Base-by-base conservation (phyloP, 1,140 invertebrate species). In the Eciton burchellii region DNA sequence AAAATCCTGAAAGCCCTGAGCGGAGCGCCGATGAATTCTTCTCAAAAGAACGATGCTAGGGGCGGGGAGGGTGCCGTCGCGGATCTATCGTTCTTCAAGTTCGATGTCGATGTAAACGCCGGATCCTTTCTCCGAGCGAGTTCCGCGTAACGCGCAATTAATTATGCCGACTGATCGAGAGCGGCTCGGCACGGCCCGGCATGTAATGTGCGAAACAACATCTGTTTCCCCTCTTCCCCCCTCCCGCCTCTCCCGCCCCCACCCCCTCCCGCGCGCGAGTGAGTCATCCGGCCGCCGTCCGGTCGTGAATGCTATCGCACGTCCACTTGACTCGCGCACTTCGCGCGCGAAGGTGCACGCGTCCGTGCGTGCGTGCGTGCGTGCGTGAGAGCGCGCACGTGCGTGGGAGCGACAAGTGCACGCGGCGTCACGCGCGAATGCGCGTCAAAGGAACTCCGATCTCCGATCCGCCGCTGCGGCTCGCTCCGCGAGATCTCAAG, bases 111-210 rank as follows among this genome's bases (percentile, higher is more conserved):
- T n/a, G n/a, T n/a, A n/a, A n/a, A n/a, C n/a, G n/a, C n/a, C n/a
- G n/a, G n/a, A n/a, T n/a, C n/a, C n/a, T n/a, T n/a, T n/a, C n/a
- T n/a, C n/a, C n/a, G n/a, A n/a, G n/a, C n/a, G n/a, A n/a, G n/a
- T 76, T 83, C 82, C 70, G 68, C 68, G 76, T 59, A 63, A 81
- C 21, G 54, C 19, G 65, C 84, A 87, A 90, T 90, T 90, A 90
- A 90, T 90, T 90, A 90, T 90, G 86, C 89, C 89, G 89, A 90
- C 88, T 89, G 89, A 90, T 89, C 89, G 89, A 89, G 88, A 81
- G 84, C 85, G 88, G 86, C 59, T 74, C 83, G 56, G 86, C 76
- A 89, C 82, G 81, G 74, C 65, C 86, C 85, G 88, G 88, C 86
- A 90, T 90, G 88, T 89, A 89, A 90, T 90, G 89, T 85, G 86